These are phyloP conservation scores for Lipotes vexillifer DNA, from an alignment of 2,113 vertebrate species.

Conservation along the genomic window DNA sequence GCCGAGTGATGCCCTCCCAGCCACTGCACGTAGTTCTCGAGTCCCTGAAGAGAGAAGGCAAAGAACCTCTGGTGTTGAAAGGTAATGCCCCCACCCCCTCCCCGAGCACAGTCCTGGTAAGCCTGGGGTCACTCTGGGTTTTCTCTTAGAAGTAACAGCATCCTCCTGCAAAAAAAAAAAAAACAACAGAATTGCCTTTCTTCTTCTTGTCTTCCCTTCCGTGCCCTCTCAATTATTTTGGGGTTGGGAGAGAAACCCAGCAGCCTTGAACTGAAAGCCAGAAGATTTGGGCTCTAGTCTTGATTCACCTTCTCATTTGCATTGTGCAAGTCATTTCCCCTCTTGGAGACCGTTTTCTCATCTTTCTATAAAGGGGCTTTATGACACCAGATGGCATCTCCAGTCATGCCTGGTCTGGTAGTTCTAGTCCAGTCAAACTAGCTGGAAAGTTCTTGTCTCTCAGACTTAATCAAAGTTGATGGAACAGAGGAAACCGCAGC, in stretches of 20 bases:
- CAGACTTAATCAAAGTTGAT: neutral
- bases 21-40: slow-evolving; percentile 95
- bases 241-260: neutral
- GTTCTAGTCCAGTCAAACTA: neutral
- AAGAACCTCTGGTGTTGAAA: slow-evolving; percentile 96
- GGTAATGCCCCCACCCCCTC: slow-evolving; percentile 78
- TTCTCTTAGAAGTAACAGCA: neutral
- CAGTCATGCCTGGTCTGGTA: neutral
- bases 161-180: neutral
- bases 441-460: neutral
- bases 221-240: neutral
- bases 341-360: neutral
- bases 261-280: neutral
- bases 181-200: neutral
- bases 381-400: neutral
- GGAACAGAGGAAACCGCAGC: neutral
- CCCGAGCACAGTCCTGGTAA: neutral
- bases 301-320: neutral
- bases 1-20: slow-evolving; percentile 91
- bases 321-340: neutral
- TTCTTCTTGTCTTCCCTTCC: neutral
- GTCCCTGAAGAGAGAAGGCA: slow-evolving; percentile 96
- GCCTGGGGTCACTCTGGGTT: neutral
- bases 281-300: neutral
- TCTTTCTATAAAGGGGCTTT: neutral